Evolutionary conservation across 2,797 vertebrate species (phyloP).

Genomic region (Tokudaia tokunoshimensis): DNA sequence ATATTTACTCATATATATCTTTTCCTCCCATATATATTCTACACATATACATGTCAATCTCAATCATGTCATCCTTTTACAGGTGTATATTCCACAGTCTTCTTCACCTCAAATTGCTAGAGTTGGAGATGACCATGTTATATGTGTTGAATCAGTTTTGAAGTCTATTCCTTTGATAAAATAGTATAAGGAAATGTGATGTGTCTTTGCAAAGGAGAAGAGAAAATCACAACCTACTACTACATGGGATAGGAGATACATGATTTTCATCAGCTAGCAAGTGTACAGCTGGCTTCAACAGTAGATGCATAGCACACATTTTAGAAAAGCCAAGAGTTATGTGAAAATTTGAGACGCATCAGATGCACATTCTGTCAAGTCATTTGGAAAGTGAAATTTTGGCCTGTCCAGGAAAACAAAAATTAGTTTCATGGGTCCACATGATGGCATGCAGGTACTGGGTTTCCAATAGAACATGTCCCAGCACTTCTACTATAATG

Average conservation of each 20-base stretch:
- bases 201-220: not conserved
- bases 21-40: not conserved
- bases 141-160: not conserved
- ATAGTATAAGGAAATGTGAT: not conserved
- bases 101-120: not conserved
- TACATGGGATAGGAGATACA: not conserved
- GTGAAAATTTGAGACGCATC: conserved; percentile 56
- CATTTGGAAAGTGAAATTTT: not conserved
- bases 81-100: not conserved
- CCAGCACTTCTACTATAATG: conserved; percentile 60
- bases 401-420: conserved; percentile 67
- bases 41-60: not conserved
- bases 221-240: not conserved
- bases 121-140: not conserved
- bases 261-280: not conserved
- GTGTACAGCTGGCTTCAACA: not conserved
- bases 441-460: conserved; percentile 53
- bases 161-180: conserved; percentile 20
- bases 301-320: conserved; percentile 2
- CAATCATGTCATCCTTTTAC: not conserved
- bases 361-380: conserved; percentile 46
- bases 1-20: not conserved
- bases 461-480: conserved; percentile 44
- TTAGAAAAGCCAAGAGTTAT: conserved; percentile 52
- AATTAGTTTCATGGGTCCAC: conserved; percentile 69